Conservation (phyloP, 2,888 invertebrate species). For the Seira ritae region DNA sequence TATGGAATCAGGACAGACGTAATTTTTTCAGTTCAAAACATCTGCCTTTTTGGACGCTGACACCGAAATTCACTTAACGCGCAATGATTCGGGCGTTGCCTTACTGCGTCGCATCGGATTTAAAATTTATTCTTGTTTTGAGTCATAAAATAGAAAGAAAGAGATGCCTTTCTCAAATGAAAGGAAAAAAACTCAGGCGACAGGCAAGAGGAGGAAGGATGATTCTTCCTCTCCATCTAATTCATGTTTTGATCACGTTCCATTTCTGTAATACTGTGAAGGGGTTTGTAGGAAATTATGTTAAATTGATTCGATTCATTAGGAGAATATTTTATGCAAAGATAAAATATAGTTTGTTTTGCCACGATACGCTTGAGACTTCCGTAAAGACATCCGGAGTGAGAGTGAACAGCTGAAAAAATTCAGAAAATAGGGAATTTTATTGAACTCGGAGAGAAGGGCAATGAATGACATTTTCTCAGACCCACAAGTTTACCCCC, state of each 20-base stretch:
- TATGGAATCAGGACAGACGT: not conserved
- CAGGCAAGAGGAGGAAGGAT: not conserved
- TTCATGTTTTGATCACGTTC: constrained; percentile 24
- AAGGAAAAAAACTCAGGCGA: too few relatives aligned
- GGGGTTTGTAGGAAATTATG: constrained; percentile 1
- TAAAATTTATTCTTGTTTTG: constrained; percentile 21
- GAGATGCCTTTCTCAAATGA: constrained; percentile 4
- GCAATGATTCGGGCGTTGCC: constrained; percentile 40
- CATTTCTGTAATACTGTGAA: constrained; percentile 4
- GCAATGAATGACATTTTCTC: constrained; percentile 14
- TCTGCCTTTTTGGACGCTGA: constrained; percentile 31
- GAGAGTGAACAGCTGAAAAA: constrained; percentile 7
- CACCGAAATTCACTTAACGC: constrained; percentile 39
- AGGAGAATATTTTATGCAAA: constrained; percentile 10
- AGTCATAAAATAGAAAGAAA: not conserved
- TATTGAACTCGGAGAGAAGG: not conserved
- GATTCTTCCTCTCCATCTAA: constrained; percentile 2
- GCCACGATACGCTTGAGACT: constrained; percentile 11
- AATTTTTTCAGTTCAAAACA: not conserved
- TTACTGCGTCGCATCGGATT: not conserved
- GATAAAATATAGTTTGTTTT: constrained; percentile 11
- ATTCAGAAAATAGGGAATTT: constrained; percentile 11
- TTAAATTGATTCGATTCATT: constrained; percentile 42
- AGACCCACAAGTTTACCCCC: not conserved
- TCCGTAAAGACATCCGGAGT: constrained; percentile 1